These are phyloP conservation scores for Monopis laevigella DNA, from an alignment of 2,888 invertebrate genomes.

Conservation along the genomic window DNA sequence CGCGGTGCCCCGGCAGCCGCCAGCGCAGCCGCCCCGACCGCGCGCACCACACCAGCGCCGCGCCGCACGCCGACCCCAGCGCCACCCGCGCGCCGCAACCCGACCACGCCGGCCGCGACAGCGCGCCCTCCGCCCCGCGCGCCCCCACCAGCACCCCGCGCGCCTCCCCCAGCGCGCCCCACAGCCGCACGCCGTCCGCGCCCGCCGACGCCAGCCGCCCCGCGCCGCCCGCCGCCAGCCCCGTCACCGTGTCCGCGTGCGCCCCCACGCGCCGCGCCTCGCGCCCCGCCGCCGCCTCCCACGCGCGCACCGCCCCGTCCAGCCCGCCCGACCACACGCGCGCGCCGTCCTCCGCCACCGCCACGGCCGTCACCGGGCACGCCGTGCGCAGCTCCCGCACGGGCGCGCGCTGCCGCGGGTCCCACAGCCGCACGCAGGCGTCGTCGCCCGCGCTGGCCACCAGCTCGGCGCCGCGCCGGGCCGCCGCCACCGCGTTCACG, in stretches of 20 bases:
- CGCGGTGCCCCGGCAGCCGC: constrained; percentile 97
- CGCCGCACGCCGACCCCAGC: constrained; percentile 94
- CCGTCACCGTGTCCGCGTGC: constrained; percentile 94
- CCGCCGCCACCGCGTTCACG: constrained; percentile 74
- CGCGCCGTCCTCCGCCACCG: constrained; percentile 96
- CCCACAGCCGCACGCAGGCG: constrained; percentile 82
- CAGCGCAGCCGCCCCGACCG: constrained; percentile 90
- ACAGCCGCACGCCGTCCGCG: constrained; percentile 97
- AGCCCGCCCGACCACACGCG: constrained; percentile 96
- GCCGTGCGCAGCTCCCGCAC: constrained; percentile 76
- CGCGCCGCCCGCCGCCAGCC: constrained; percentile 85
- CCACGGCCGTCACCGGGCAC: constrained; percentile 85
- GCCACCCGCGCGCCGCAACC: constrained; percentile 62
- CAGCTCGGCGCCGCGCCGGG: constrained; percentile 90
- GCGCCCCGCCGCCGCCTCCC: constrained; percentile 94
- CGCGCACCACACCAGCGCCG: constrained; percentile 97
- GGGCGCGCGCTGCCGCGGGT: constrained; percentile 86
- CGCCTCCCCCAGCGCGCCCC: constrained; percentile 91
- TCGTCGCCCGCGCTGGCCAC: constrained; percentile 96
- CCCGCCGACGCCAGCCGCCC: constrained; percentile 93
- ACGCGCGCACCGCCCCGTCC: constrained; percentile 97
- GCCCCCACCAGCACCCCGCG: constrained; percentile 93
- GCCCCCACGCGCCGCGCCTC: constrained; percentile 84
- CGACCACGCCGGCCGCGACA: constrained; percentile 93
- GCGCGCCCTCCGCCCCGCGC: constrained; percentile 77